These are phyloP conservation scores for Vireo griseus DNA, from an alignment of 2,797 vertebrate species.

Conservation along the genomic window DNA sequence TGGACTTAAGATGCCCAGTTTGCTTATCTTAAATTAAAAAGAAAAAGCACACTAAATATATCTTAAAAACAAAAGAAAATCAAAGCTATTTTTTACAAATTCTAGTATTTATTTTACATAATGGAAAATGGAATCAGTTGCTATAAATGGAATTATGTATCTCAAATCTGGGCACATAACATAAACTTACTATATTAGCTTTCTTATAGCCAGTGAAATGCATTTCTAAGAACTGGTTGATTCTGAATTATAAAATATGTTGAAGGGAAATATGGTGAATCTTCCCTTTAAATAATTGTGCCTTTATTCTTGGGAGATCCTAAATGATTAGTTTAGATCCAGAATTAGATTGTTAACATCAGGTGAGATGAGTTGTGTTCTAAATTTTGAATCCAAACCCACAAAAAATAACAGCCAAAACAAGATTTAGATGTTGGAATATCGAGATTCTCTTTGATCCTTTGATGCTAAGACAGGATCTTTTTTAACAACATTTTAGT, in stretches of 20 bases:
- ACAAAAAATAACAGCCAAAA: not conserved
- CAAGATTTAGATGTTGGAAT: not conserved
- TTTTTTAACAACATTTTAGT: not conserved
- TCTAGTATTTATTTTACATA: not conserved
- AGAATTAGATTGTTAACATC: not conserved
- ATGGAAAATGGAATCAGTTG: not conserved
- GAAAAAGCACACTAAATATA: rapidly evolving
- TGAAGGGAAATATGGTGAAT: not conserved
- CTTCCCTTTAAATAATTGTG: not conserved
- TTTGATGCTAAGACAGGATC: not conserved
- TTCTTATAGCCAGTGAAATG: not conserved
- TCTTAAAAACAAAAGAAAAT: not conserved
- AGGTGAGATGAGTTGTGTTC: not conserved
- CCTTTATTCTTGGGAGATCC: not conserved
- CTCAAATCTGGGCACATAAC: not conserved
- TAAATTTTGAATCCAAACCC: not conserved
- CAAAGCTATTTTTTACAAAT: rapidly evolving
- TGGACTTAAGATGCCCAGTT: not conserved
- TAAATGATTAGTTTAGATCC: not conserved
- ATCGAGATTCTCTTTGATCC: not conserved
- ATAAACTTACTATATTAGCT: not conserved
- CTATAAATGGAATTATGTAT: not conserved
- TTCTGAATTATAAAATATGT: not conserved
- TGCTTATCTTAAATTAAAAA: not conserved
- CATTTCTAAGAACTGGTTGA: not conserved